These are phyloP conservation scores for Liodrosophila aerea DNA, from an alignment of 2,888 invertebrate genomes.

Conservation along the genomic window DNA sequence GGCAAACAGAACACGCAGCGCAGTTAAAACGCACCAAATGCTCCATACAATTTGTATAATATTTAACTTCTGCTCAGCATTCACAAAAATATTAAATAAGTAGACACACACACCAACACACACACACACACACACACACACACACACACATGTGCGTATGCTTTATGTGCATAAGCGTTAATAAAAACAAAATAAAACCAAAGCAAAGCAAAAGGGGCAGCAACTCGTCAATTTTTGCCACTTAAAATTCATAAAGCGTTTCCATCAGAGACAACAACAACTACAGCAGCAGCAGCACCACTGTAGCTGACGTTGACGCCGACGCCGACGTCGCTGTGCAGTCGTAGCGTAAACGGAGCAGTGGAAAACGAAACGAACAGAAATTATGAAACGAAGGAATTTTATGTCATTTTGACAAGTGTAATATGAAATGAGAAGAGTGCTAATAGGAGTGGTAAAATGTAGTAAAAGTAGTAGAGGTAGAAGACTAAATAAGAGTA, in stretches of 20 bases:
- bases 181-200: constrained; percentile 73
- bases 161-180: constrained; percentile 39
- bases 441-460: no score
- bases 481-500: no score
- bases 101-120: constrained; percentile 23
- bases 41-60: constrained; percentile 66
- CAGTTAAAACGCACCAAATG: constrained; percentile 69
- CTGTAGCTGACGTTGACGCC: neutral
- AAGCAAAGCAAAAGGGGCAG: constrained; percentile 37
- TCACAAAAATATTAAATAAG: constrained; percentile 66
- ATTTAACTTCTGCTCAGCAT: constrained; percentile 42
- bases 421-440: neutral
- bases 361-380: neutral
- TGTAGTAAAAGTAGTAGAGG: neutral
- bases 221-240: constrained; percentile 67
- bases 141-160: constrained; percentile 26
- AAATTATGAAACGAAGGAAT: neutral
- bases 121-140: neutral
- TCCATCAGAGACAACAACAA: constrained; percentile 33
- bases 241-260: constrained; percentile 75
- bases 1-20: constrained; percentile 71
- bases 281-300: constrained; percentile 15
- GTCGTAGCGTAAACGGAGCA: neutral
- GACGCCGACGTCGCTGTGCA: constrained; percentile 5
- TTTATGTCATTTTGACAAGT: no score